These are phyloP conservation scores for Scomber japonicus DNA, from an alignment of 2,113 vertebrate genomes.

Conservation along the genomic window DNA sequence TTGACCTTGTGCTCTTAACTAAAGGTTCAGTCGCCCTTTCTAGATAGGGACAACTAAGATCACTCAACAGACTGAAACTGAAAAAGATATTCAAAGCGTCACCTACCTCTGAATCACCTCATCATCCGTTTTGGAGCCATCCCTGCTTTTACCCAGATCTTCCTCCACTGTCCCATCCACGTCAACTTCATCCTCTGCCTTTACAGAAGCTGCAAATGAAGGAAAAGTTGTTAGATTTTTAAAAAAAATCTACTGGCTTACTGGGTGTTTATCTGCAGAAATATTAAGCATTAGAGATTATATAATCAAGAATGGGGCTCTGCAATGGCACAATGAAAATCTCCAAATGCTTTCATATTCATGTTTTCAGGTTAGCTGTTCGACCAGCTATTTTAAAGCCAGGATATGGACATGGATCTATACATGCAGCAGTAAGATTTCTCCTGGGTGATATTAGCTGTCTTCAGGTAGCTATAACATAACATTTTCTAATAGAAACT, in stretches of 20 bases:
- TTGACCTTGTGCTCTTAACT: constrained; percentile 53
- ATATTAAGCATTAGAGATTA: neutral
- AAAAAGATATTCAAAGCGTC: neutral
- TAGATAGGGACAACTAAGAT: neutral
- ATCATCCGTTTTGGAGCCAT: constrained; percentile 94
- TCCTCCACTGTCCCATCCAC: constrained; percentile 92
- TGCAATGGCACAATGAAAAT: neutral
- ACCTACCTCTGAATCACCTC: constrained; percentile 94
- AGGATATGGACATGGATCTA: neutral
- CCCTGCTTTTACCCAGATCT: constrained; percentile 94
- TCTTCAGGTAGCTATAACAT: neutral
- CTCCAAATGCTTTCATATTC: neutral
- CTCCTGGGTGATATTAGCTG: neutral
- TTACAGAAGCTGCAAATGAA: constrained; percentile 64
- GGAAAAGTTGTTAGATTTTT: neutral
- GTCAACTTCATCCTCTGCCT: constrained; percentile 86
- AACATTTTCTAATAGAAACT: constrained; percentile 32
- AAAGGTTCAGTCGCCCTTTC: neutral
- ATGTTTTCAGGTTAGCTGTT: neutral
- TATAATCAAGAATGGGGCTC: neutral
- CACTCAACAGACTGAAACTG: neutral
- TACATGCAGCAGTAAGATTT: neutral
- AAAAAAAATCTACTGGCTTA: no score
- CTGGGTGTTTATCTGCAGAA: neutral
- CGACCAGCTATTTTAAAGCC: neutral